Base-by-base conservation (phyloP, 2,113 vertebrate genomes). In the Tauraco erythrolophus region DNA sequence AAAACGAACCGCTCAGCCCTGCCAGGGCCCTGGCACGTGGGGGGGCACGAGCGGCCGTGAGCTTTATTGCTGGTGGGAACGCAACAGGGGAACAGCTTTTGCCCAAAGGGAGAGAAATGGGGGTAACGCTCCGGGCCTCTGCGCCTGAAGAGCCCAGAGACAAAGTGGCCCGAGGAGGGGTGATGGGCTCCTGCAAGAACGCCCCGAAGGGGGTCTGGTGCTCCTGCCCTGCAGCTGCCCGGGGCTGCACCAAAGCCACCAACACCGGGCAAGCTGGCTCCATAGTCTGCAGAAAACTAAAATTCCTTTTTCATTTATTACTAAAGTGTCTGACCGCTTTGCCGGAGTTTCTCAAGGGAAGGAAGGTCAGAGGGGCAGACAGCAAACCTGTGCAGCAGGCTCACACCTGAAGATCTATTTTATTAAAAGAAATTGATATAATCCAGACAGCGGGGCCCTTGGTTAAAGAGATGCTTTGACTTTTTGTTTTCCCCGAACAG, bases 401-500 rank as follows among this genome's bases (percentile, higher is more conserved):
- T 85, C n/a, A 4, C 21, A 33, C 31, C 60, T 39, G 37, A 65
- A 48, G 43, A 46, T 21, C 60, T 50, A 5, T 33, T 74, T 70
- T 61, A 33, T 65, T 43, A 50, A 21, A 72, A 39, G 11, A 33
- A 80, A 51, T 4, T 4, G 27, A 41, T 74, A 14, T 4, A 58
- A 46, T 5, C 45, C 56, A 48, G 33, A 28, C 39, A 46, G 19
- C 4, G 5, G 31, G 46, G 24, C 84, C 62, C 33, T 89, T 9
- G 31, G 17, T 69, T 64, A n/a, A 77, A 12, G 14, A 56, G n/a
- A 21, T 23, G 60, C 9, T 74, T 58, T 16, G 24, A 4, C 23
- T 28, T 31, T 45, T 56, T 75, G 50, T 79, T 50, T 39, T 64
- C 53, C 15, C 83, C 50, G 33, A 45, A 14, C 97, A 98, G 98